Evolutionary conservation across 2,888 invertebrate species (phyloP), one percentile per base, ranked within the genome.

Genomic region (Melieria crassipennis): DNA sequence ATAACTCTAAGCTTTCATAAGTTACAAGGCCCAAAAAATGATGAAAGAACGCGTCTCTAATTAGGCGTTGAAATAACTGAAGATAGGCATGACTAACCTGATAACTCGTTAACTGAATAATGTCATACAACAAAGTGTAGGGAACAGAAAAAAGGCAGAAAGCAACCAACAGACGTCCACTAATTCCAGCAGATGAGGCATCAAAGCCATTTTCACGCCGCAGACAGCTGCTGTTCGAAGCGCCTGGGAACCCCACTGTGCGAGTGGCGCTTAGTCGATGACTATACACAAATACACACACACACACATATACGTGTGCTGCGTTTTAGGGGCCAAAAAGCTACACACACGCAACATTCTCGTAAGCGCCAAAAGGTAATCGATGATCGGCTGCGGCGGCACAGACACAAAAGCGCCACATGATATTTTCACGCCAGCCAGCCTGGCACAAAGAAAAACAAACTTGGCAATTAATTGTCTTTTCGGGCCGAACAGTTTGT

Each of bases 391-490:
- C 75, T 75, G 73, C 74, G 77, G 75, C 79, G 79, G 78, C 79
- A 81, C 78, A 84, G 84, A 84, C 84, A 83, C 82, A 80, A 84
- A 84, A 85, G 84, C 84, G 84, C 85, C 85, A 84, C 79, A 77
- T 76, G 78, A 77, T 74, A 67, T 74, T 74, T 70, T 63, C 74
- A 74, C 73, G 77, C 77, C 77, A 78, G 79, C 78, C 79, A 79
- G 72, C 69, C 55, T 75, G 78, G 78, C 77, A 77, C 66, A 78
- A 69, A 78, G 70, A 63, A 66, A 76, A 74, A 75, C 43, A 60
- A 64, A 74, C 45, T 66, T 50, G 72, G 42, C 69, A 63, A 62
- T 62, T 63, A 69, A 63, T 69, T 69, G 69, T 67, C 60, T 67
- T 61, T 50, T 60, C 67, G 67, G 9, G 10, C 43, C 11, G 30